These are phyloP conservation scores for Propithecus perrieri DNA, from an alignment of 2,797 vertebrate species.

Conservation along the genomic window DNA sequence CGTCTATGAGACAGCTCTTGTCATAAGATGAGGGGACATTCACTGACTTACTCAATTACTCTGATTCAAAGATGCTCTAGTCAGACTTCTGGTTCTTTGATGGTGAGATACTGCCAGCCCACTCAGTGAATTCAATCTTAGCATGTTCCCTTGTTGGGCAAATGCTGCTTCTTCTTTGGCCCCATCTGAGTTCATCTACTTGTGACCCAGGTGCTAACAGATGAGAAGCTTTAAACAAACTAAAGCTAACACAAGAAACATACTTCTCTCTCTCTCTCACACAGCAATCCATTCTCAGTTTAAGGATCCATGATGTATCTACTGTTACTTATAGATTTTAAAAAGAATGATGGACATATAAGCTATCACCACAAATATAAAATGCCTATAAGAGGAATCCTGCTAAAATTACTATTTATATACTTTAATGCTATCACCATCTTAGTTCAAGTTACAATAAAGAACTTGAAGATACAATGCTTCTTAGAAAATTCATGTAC, in stretches of 20 bases:
- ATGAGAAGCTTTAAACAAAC: not conserved
- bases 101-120: not conserved
- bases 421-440: not conserved
- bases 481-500: not conserved
- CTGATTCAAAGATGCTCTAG: not conserved
- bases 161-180: not conserved
- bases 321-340: not conserved
- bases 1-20: not conserved
- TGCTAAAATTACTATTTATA: not conserved
- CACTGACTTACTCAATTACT: not conserved
- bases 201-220: not conserved
- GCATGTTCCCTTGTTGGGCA: not conserved
- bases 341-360: not conserved
- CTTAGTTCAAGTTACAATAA: not conserved
- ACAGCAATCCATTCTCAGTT: not conserved
- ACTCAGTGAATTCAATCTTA: not conserved
- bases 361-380: not conserved
- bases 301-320: not conserved
- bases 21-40: not conserved
- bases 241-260: not conserved
- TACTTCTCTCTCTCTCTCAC: not conserved
- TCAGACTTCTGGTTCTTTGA: not conserved
- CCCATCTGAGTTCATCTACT: not conserved
- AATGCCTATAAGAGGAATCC: not conserved
- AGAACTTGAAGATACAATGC: not conserved